Evolutionary conservation across 2,797 vertebrate genomes (phyloP).

Genomic region (Morelia viridis): DNA sequence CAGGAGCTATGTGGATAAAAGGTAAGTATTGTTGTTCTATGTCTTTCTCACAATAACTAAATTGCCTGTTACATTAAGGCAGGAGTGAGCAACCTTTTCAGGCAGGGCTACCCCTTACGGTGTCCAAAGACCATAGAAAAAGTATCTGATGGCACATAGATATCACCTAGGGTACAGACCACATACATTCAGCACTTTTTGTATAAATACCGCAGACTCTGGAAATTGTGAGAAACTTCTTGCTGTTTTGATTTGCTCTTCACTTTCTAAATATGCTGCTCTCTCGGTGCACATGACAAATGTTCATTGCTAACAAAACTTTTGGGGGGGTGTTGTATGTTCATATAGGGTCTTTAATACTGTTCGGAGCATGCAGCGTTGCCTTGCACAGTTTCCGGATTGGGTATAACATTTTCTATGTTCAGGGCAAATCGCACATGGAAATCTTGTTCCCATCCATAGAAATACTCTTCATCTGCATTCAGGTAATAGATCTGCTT

Average conservation of each 20-base stretch:
- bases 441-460: constrained; percentile 76
- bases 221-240: not conserved
- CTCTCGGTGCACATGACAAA: not conserved
- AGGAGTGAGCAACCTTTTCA: not conserved
- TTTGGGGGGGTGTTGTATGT: not conserved
- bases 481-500: constrained; percentile 78
- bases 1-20: constrained; percentile 78
- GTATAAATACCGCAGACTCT: not conserved
- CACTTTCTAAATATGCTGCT: not conserved
- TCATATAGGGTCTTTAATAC: constrained; percentile 78
- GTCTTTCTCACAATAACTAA: not conserved
- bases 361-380: constrained; percentile 81
- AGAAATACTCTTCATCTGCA: constrained; percentile 78
- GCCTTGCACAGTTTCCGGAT: constrained; percentile 79
- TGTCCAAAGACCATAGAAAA: not conserved
- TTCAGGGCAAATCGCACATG: constrained; percentile 69
- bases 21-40: constrained; percentile 67
- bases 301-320: not conserved
- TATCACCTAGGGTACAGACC: not conserved
- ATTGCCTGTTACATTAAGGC: not conserved
- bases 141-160: not conserved
- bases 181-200: not conserved
- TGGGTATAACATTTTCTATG: constrained; percentile 74
- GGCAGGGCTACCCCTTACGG: not conserved
- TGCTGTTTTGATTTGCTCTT: not conserved